Conservation (phyloP, 2,888 invertebrate species). For the Chrysotoxum bicinctum region DNA sequence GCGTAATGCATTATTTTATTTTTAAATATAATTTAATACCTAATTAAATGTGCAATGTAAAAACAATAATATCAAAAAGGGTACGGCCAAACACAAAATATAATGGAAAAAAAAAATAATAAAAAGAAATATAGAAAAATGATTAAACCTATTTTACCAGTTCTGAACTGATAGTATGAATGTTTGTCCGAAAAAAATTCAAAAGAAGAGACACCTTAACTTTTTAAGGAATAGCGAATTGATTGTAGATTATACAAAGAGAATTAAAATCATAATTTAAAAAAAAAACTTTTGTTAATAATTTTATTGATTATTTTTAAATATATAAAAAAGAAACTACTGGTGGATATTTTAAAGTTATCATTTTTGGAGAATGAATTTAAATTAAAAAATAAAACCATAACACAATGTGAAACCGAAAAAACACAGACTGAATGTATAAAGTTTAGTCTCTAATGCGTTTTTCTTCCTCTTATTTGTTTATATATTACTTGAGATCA, state of each 20-base stretch:
- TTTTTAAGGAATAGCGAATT: slow-evolving; percentile 55
- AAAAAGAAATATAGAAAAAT: slow-evolving; percentile 24
- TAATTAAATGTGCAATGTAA: slow-evolving; percentile 49
- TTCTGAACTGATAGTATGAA: slow-evolving; percentile 10
- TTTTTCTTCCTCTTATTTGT: slow-evolving; percentile 47
- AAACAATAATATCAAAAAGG: slow-evolving; percentile 14
- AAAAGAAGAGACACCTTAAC: not conserved
- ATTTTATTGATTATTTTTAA: slow-evolving; percentile 41
- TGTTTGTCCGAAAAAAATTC: slow-evolving; percentile 9
- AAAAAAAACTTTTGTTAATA: slow-evolving; percentile 39
- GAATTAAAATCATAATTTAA: not conserved
- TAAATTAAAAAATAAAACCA: not conserved
- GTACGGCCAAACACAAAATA: not conserved
- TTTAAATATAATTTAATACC: slow-evolving; percentile 1
- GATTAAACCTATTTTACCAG: slow-evolving; percentile 20
- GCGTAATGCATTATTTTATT: slow-evolving; percentile 19
- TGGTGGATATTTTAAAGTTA: slow-evolving; percentile 21
- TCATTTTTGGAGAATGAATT: slow-evolving; percentile 12
- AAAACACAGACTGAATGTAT: slow-evolving; percentile 48
- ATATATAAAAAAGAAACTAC: not conserved
- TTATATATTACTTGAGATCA: slow-evolving; percentile 1
- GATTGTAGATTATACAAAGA: slow-evolving; percentile 51
- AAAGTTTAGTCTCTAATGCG: slow-evolving; percentile 39
- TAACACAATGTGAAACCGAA: slow-evolving; percentile 13
- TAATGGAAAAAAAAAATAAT: slow-evolving; percentile 11